Evolutionary conservation across 1,140 invertebrate species (phyloP), one percentile per base, ranked within the genome.

Genomic region (Pristionchus pacificus): DNA sequence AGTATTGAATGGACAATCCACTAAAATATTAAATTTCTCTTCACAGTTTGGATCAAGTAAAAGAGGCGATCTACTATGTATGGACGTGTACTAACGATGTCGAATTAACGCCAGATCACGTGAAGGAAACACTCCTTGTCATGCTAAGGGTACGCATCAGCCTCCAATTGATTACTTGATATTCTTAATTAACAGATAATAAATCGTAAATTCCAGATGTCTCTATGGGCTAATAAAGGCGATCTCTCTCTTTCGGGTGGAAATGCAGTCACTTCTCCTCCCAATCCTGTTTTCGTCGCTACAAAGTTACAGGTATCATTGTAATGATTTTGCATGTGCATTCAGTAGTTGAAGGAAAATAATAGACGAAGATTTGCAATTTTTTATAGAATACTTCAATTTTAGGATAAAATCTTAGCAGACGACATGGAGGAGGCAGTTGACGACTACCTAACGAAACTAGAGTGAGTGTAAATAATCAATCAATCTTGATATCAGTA

Each of bases 191-290:
- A 30, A 29, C 25, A 14, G 19, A 19, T 14, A 49, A 32, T 72
- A 6, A 32, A 72, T 58, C 25, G 57, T 49, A 55, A 78, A 68
- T 71, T 84, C 10, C 82, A 88, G 87, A 70, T 88, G 25, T 83
- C 83, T 32, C 73, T 90, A 15, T 90, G 89, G 89, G 88, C 88
- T 0, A 90, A 90, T 79, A 88, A 91, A 84, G 92, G 91, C 83
- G 95, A 98, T 86, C 86, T 98, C 64, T 96, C 93, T 0, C 85
- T 97, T 62, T 90, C 91, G 31, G 87, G 87, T 65, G 93, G 93
- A 15, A 84, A 85, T 66, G 85, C 88, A 64, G 85, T 87, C 70
- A 60, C 84, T 85, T n/a, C n/a, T n/a, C n/a, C n/a, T n/a, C n/a
- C n/a, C n/a, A n/a, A n/a, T n/a, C n/a, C n/a, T n/a, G n/a, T n/a